Conservation (phyloP, 2,797 vertebrate species). For the Enteromius trimaculatus region DNA sequence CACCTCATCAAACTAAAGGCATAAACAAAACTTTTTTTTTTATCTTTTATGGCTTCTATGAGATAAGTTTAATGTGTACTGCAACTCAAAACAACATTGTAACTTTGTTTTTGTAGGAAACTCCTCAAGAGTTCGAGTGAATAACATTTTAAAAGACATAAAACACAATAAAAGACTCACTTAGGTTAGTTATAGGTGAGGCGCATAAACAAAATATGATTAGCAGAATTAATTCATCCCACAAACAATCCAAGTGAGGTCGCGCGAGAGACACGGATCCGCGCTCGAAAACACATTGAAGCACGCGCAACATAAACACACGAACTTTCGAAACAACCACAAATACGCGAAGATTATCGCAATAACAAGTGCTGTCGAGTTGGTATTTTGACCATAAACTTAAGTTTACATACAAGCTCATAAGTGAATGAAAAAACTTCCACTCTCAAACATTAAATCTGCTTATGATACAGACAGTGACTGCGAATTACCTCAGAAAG, state of each 20-base stretch:
- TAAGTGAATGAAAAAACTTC: not conserved
- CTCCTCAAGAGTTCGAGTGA: not conserved
- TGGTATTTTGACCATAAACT: not conserved
- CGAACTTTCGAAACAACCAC: not conserved
- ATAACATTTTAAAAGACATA: not conserved
- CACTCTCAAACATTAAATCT: not conserved
- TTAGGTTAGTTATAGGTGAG: not conserved
- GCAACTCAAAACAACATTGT: not conserved
- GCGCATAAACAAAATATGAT: conserved; percentile 69
- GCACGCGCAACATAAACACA: not conserved
- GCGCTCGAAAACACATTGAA: conserved; percentile 27
- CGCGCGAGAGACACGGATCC: conserved; percentile 72
- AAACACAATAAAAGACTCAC: not conserved
- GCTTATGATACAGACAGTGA: not conserved
- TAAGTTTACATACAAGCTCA: not conserved
- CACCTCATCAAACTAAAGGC: conserved; percentile 7
- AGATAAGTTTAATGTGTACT: not conserved
- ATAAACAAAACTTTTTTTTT: not conserved
- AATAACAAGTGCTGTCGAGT: not conserved
- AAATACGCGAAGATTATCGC: not conserved
- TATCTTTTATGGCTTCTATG: not conserved
- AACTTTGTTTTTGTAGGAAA: not conserved
- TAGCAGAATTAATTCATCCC: conserved; percentile 70
- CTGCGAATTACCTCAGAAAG: not conserved
- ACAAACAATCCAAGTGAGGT: conserved; percentile 77